Percentiles rank a stretch among this genome's conserved stretches.
These are phyloP conservation scores for Paralvinella palmiformis DNA, from an alignment of 1,140 invertebrate genomes.

Conservation along the genomic window DNA sequence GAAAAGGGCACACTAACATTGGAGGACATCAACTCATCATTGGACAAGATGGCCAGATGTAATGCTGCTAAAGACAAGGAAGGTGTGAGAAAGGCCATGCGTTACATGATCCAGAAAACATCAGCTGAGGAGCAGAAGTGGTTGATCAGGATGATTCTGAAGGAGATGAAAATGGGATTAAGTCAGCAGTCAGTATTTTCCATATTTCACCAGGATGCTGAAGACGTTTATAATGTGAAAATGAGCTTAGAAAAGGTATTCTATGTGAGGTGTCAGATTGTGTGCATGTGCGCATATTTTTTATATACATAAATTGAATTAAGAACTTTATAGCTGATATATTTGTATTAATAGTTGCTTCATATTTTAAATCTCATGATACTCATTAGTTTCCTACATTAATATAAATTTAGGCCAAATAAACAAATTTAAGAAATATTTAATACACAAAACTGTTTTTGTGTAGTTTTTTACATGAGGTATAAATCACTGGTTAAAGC, in stretches of 20 bases:
- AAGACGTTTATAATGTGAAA: slow-evolving; percentile 67
- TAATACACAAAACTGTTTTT: too few relatives aligned
- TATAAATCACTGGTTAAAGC: too few relatives aligned
- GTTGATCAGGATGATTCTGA: slow-evolving; percentile 78
- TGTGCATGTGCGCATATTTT: too few relatives aligned
- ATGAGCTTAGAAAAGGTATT: slow-evolving; percentile 66
- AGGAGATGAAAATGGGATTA: slow-evolving; percentile 61
- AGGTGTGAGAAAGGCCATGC: slow-evolving; percentile 50
- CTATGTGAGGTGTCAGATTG: slow-evolving; percentile 17
- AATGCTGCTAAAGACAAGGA: slow-evolving; percentile 54
- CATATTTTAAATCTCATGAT: too few relatives aligned
- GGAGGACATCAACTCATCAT: slow-evolving; percentile 61
- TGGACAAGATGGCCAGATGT: slow-evolving; percentile 63
- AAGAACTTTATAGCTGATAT: neutral
- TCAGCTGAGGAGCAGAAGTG: slow-evolving; percentile 77
- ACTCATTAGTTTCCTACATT: too few relatives aligned
- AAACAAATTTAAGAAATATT: too few relatives aligned
- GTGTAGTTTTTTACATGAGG: too few relatives aligned
- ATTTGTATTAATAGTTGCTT: too few relatives aligned
- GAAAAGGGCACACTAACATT: slow-evolving; percentile 56
- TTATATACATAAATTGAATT: neutral
- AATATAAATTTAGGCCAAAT: too few relatives aligned
- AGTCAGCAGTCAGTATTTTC: slow-evolving; percentile 67
- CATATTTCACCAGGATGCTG: slow-evolving; percentile 72
- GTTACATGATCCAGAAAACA: slow-evolving; percentile 55